Conservation (phyloP, 2,888 invertebrate species). For the Corbicula japonica region DNA sequence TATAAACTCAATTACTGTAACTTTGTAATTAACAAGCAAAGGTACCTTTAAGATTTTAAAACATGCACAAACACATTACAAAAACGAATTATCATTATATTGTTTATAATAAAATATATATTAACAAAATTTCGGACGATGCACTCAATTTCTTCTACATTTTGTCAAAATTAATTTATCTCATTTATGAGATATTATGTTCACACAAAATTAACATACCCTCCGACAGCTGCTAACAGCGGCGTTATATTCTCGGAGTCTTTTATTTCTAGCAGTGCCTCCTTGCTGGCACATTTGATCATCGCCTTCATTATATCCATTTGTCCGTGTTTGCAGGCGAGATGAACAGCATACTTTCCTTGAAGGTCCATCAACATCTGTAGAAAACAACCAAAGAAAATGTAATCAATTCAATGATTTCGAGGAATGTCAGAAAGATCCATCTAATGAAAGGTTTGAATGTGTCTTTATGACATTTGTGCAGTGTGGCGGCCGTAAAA, state of each 20-base stretch:
- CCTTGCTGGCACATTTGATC: slow-evolving; percentile 84
- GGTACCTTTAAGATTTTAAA: too few species aligned
- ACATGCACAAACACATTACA: not conserved
- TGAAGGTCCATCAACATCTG: slow-evolving; percentile 55
- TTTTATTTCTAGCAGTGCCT: slow-evolving; percentile 24
- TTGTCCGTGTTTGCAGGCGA: slow-evolving; percentile 94
- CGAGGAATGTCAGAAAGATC: too few species aligned
- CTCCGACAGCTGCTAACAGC: slow-evolving; percentile 60
- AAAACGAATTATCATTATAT: not conserved
- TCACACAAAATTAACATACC: slow-evolving; percentile 40
- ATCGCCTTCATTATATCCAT: slow-evolving; percentile 90
- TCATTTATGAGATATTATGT: not conserved
- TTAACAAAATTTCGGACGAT: not conserved
- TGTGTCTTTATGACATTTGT: too few species aligned
- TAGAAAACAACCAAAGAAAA: too few species aligned
- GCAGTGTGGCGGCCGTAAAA: too few species aligned
- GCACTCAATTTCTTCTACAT: not conserved
- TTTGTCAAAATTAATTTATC: not conserved
- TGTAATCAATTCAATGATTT: too few species aligned
- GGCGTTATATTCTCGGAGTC: slow-evolving; percentile 50
- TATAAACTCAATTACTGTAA: too few species aligned
- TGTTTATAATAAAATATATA: not conserved
- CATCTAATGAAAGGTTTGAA: too few species aligned
- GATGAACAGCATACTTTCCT: slow-evolving; percentile 93
- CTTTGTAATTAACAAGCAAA: too few species aligned